Conservation (phyloP, 2,113 vertebrate species). For the Pipra filicauda region DNA sequence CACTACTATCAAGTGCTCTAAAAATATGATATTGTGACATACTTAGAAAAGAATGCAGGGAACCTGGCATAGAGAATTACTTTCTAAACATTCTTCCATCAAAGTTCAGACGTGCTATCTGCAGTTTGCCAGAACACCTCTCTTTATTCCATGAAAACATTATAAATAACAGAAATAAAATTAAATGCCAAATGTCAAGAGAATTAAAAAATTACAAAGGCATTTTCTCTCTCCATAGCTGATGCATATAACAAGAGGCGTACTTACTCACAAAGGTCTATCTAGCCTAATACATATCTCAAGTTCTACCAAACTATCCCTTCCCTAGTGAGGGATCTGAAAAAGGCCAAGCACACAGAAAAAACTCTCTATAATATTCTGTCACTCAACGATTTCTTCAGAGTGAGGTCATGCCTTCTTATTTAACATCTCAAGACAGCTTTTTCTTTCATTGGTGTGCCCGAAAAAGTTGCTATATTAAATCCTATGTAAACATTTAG, state of each 20-base stretch:
- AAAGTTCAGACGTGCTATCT: background rate
- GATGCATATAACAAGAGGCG: background rate
- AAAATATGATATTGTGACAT: background rate
- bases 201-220: background rate
- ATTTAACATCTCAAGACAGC: background rate
- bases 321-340: background rate
- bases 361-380: background rate
- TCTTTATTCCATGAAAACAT: background rate
- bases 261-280: background rate
- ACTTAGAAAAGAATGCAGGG: background rate
- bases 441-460: background rate
- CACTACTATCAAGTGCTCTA: background rate
- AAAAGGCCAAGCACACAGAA: background rate
- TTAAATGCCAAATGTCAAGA: background rate
- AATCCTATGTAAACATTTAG: background rate
- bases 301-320: background rate
- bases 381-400: background rate
- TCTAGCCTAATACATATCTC: background rate
- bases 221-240: background rate
- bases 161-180: background rate
- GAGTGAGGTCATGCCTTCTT: fast-evolving
- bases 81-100: background rate
- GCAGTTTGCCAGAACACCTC: background rate
- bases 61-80: background rate
- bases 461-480: background rate